phyloP scores from a whole-genome alignment of 2,797 vertebrate genomes.

The Lemur catta region DNA sequence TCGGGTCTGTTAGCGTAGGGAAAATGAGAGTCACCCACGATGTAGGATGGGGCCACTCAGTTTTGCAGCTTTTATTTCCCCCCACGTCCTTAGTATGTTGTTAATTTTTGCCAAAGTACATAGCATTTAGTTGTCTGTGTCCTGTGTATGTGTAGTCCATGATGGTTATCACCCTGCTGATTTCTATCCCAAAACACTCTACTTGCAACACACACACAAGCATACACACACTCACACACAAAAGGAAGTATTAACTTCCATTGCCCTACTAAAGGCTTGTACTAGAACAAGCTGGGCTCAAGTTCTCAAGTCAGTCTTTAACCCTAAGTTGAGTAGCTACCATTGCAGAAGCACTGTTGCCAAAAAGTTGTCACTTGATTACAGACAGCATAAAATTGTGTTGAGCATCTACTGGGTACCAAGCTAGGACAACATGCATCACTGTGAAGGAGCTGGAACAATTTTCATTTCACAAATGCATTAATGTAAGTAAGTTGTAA shows the following conservation, averaged over 20 bases:
- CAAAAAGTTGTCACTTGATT: neutral
- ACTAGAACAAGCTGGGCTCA: neutral
- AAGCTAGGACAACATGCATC: neutral
- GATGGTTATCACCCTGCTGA: neutral
- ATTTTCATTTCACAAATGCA: neutral
- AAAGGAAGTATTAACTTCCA: neutral
- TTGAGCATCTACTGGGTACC: neutral
- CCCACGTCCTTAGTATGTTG: neutral
- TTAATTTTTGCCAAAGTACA: neutral
- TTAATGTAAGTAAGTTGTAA: neutral
- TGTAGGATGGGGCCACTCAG: fast-evolving
- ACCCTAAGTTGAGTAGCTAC: neutral
- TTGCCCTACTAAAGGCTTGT: neutral
- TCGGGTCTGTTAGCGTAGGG: neutral
- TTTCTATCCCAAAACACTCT: neutral
- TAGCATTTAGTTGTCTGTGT: neutral
- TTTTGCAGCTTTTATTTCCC: neutral
- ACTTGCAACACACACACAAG: neutral
- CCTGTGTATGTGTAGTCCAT: neutral
- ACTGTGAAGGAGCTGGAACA: neutral
- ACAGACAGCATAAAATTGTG: neutral
- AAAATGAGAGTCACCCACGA: neutral
- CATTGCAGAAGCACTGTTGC: neutral
- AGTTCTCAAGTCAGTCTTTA: neutral
- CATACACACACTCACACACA: too few species aligned